phyloP scores from a whole-genome alignment of 2,888 invertebrate species.

The Oxyteleia sp. region DNA sequence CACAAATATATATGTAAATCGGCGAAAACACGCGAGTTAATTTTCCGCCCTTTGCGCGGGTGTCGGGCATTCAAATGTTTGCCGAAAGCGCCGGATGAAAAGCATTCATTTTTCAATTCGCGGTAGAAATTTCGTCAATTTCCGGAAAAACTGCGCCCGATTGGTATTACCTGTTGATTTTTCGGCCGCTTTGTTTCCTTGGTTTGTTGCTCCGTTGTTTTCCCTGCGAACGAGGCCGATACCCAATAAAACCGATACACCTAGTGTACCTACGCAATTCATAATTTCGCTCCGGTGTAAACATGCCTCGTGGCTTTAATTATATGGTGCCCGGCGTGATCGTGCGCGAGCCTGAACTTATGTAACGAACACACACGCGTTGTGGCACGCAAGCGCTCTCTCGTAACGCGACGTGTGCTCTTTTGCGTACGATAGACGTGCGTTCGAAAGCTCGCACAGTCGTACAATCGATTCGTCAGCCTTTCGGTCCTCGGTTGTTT shows the following conservation, averaged over 20 bases:
- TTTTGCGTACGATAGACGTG: slow-evolving; percentile 56
- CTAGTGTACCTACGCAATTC: slow-evolving; percentile 27
- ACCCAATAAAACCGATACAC: not conserved
- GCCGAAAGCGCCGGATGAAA: not conserved
- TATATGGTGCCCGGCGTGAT: slow-evolving; percentile 49
- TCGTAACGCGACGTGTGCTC: slow-evolving; percentile 53
- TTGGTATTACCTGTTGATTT: slow-evolving; percentile 52
- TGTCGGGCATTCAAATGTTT: slow-evolving; percentile 25
- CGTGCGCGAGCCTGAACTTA: slow-evolving; percentile 65
- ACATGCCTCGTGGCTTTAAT: slow-evolving; percentile 61
- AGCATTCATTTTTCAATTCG: not conserved
- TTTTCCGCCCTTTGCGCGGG: slow-evolving; percentile 41
- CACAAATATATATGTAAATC: slow-evolving; percentile 12
- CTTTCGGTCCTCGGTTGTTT: slow-evolving; percentile 39
- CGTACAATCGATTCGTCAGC: slow-evolving; percentile 58
- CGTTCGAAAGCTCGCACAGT: slow-evolving; percentile 45
- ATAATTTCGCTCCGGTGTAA: slow-evolving; percentile 46
- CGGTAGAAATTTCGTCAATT: slow-evolving; percentile 9
- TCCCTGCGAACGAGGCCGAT: not conserved
- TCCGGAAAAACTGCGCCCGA: slow-evolving; percentile 7
- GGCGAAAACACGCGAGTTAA: slow-evolving; percentile 21
- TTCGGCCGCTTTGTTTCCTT: slow-evolving; percentile 16
- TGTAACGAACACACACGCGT: slow-evolving; percentile 61
- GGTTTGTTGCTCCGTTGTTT: not conserved
- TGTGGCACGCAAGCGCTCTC: slow-evolving; percentile 55